Evolutionary conservation across 2,113 vertebrate genomes (phyloP).

Genomic region (Oophaga pumilio): DNA sequence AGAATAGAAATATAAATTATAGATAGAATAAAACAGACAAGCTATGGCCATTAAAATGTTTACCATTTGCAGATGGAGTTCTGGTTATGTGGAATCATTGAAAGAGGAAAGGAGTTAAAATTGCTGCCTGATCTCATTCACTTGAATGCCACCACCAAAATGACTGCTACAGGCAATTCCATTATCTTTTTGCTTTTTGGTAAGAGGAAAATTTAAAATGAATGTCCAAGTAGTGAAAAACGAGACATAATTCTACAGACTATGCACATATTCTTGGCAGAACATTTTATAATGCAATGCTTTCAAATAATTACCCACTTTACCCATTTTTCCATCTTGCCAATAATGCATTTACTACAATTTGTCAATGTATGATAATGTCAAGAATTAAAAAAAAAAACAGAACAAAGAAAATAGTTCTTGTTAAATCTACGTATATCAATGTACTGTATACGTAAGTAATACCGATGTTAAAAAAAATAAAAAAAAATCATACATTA

Average conservation of each 20-base stretch:
- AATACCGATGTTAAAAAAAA: not conserved
- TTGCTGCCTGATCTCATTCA: conserved; percentile 74
- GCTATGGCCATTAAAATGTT: conserved; percentile 75
- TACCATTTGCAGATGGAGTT: conserved; percentile 70
- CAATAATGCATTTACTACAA: not conserved
- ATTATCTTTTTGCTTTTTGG: conserved; percentile 70
- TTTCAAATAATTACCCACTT: not conserved
- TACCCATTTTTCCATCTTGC: not conserved
- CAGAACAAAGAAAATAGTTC: no score
- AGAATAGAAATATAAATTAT: conserved; percentile 68
- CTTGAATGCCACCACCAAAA: conserved; percentile 74
- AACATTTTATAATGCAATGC: not conserved
- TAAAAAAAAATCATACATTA: no score
- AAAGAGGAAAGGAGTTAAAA: conserved; percentile 72
- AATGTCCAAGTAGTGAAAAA: conserved; percentile 61
- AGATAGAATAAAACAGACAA: conserved; percentile 72
- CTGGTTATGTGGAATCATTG: conserved; percentile 75
- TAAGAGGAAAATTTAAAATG: conserved; percentile 74
- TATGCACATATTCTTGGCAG: no score
- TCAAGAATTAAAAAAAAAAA: not conserved
- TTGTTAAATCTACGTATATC: no score
- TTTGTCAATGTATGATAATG: not conserved
- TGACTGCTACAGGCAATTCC: conserved; percentile 69
- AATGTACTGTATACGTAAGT: not conserved
- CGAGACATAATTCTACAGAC: conserved; percentile 60